Conservation (phyloP, 1,140 invertebrate species). For the Saccostrea glomerata region DNA sequence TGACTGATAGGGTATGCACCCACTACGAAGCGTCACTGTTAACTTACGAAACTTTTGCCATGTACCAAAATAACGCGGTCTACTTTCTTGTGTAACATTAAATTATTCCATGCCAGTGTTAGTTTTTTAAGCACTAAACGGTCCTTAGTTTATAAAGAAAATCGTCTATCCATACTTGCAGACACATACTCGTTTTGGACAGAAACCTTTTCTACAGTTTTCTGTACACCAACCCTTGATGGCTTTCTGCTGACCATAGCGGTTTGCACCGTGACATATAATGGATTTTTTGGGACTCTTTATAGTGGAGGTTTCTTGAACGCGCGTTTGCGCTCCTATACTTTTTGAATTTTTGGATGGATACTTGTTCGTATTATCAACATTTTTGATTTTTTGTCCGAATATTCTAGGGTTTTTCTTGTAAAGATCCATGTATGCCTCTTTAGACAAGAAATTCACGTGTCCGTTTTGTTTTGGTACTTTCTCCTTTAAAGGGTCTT, state of each 20-base stretch:
- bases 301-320: not conserved
- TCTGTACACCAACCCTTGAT: conserved; percentile 47
- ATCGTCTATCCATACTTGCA: conserved; percentile 40
- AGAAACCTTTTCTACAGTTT: conserved; percentile 54
- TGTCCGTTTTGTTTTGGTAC: not conserved
- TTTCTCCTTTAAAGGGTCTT: not conserved
- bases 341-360: not conserved
- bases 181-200: conserved; percentile 49
- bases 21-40: no score
- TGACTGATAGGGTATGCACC: no score
- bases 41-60: no score
- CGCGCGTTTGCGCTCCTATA: not conserved
- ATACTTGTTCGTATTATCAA: not conserved
- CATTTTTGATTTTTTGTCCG: conserved; percentile 27
- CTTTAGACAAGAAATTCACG: conserved; percentile 20
- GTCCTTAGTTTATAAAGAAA: not conserved
- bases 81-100: not conserved
- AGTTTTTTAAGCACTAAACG: not conserved
- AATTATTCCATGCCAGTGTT: not conserved
- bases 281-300: not conserved
- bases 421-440: conserved; percentile 8
- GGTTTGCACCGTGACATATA: conserved; percentile 41
- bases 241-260: conserved; percentile 24
- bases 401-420: conserved; percentile 10
- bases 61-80: no score